Evolutionary conservation across 2,797 vertebrate genomes (phyloP).

Genomic region (Eupleurogrammus muticus): DNA sequence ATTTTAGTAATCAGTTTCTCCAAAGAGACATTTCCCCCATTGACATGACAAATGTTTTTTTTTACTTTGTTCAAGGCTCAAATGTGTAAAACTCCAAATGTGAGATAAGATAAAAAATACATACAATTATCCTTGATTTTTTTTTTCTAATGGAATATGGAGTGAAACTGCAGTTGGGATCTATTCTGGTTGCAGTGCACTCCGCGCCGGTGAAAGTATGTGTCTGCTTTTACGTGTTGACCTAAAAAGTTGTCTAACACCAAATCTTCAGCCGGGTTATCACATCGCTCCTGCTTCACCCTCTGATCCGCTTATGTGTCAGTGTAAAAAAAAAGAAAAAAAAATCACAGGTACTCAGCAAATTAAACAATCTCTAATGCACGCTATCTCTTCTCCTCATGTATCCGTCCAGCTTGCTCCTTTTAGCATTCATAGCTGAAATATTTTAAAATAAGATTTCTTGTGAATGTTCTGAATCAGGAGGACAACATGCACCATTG

Average conservation of each 20-base stretch:
- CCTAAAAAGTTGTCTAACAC: neutral
- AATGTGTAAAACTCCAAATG: too few species aligned
- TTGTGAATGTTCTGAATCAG: neutral
- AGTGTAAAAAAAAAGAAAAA: slow-evolving; percentile 14
- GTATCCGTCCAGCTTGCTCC: neutral
- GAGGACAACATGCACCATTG: neutral
- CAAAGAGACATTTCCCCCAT: too few species aligned
- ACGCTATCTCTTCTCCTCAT: slow-evolving; percentile 8
- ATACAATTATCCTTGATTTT: too few species aligned
- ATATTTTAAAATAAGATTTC: too few species aligned
- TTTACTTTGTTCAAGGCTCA: too few species aligned
- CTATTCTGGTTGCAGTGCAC: neutral
- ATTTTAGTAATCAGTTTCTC: too few species aligned
- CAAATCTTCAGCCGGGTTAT: slow-evolving; percentile 1
- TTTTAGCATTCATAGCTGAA: too few species aligned
- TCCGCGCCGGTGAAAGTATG: neutral
- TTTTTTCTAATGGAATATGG: too few species aligned
- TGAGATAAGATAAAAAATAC: too few species aligned
- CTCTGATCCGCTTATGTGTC: slow-evolving; percentile 28
- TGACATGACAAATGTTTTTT: too few species aligned
- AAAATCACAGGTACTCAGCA: slow-evolving; percentile 20
- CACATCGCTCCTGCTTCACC: neutral
- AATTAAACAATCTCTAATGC: slow-evolving; percentile 37
- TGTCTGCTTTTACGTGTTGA: neutral
- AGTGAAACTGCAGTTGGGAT: neutral